Conservation (phyloP, 2,888 invertebrate species). For the Penaeus monodon region DNA sequence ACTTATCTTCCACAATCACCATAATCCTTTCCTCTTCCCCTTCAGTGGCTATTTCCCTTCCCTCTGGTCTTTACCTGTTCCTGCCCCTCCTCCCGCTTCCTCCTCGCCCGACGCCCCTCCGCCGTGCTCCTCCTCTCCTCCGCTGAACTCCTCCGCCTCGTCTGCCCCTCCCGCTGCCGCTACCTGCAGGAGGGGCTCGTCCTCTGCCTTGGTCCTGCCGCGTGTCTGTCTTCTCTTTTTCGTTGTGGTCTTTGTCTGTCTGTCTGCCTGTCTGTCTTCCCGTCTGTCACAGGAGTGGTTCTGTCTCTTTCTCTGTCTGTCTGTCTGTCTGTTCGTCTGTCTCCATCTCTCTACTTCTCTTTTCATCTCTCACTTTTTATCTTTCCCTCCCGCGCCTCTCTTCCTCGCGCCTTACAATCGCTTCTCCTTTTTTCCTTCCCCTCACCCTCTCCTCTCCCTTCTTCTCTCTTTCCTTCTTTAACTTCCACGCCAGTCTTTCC, state of each 20-base stretch:
- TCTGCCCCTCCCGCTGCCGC: neutral
- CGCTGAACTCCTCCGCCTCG: neutral
- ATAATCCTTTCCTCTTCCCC: neutral
- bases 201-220: too few relatives aligned
- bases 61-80: neutral
- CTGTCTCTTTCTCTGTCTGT: too few relatives aligned
- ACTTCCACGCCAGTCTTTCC: neutral
- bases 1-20: neutral
- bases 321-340: too few relatives aligned
- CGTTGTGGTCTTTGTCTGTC: too few relatives aligned
- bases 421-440: neutral
- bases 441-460: neutral
- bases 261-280: too few relatives aligned
- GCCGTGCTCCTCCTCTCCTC: neutral
- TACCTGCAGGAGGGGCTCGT: neutral
- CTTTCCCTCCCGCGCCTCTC: neutral
- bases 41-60: neutral
- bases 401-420: neutral
- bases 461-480: neutral
- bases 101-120: neutral
- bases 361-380: neutral
- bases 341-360: too few relatives aligned
- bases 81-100: neutral
- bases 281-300: too few relatives aligned
- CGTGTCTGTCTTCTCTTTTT: too few relatives aligned